These are phyloP conservation scores for Drosophila borealis DNA, from an alignment of 2,888 invertebrate genomes.

Conservation along the genomic window DNA sequence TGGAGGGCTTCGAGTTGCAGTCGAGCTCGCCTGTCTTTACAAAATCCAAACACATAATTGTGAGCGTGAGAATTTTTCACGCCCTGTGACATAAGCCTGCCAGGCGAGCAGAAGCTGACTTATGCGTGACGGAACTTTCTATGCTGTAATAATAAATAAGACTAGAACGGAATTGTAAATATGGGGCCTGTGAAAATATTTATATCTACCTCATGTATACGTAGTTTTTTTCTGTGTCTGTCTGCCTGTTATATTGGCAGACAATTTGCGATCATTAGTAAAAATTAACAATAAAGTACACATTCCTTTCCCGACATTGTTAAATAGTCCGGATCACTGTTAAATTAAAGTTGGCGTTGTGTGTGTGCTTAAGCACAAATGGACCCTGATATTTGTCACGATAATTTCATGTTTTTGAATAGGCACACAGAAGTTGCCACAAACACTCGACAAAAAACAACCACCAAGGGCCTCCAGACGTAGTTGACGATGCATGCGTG, in stretches of 20 bases:
- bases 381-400: slow-evolving; percentile 67
- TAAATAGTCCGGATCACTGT: background rate
- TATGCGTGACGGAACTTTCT: slow-evolving; percentile 4
- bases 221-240: slow-evolving; percentile 32
- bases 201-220: too few relatives aligned
- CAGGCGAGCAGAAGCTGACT: slow-evolving; percentile 60
- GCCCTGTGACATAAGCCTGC: slow-evolving; percentile 18
- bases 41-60: slow-evolving; percentile 18
- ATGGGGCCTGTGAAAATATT: background rate
- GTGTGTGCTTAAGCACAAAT: slow-evolving; percentile 21
- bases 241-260: slow-evolving; percentile 62
- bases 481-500: slow-evolving; percentile 28
- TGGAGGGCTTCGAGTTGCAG: slow-evolving; percentile 24
- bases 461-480: slow-evolving; percentile 7
- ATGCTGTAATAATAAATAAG: background rate
- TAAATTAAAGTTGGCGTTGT: background rate
- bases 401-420: slow-evolving; percentile 71
- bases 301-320: too few relatives aligned
- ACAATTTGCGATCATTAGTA: slow-evolving; percentile 68
- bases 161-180: background rate
- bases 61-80: slow-evolving; percentile 70
- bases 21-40: slow-evolving; percentile 53
- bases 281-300: too few relatives aligned
- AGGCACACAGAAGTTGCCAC: slow-evolving; percentile 47
- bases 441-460: slow-evolving; percentile 5